These are phyloP conservation scores for Artibeus lituratus DNA, from an alignment of 2,797 vertebrate species.

Conservation along the genomic window DNA sequence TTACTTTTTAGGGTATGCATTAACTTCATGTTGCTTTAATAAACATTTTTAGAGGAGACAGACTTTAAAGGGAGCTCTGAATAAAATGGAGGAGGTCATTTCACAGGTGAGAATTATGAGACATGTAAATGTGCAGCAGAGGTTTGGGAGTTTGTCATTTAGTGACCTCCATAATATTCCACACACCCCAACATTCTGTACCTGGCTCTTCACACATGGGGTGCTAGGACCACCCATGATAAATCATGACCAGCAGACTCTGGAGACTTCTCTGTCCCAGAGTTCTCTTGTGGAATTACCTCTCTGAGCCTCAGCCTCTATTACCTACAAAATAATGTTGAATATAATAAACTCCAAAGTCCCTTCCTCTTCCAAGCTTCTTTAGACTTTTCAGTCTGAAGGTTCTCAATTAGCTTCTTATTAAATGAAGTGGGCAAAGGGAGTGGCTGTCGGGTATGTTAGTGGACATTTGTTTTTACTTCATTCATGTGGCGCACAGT, in stretches of 20 bases:
- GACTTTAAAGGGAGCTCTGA: conserved; percentile 12
- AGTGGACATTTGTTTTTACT: neutral
- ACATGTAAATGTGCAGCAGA: neutral
- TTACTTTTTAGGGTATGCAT: neutral
- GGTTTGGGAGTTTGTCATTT: neutral
- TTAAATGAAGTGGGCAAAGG: neutral
- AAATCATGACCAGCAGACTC: neutral
- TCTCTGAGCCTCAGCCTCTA: neutral
- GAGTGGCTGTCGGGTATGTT: neutral
- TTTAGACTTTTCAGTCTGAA: neutral
- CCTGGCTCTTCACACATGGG: neutral
- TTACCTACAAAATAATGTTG: neutral
- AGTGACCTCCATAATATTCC: neutral
- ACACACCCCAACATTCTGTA: neutral
- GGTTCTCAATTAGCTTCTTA: neutral
- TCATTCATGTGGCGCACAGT: neutral
- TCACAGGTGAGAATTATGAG: neutral
- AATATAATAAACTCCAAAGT: neutral
- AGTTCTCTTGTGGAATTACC: neutral
- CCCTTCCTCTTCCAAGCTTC: neutral
- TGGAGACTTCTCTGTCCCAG: neutral
- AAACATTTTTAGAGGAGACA: neutral
- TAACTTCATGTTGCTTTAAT: neutral
- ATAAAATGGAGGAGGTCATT: neutral
- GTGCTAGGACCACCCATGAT: neutral